Conservation (phyloP, 2,888 invertebrate genomes). For the Dendrolimus pini region DNA sequence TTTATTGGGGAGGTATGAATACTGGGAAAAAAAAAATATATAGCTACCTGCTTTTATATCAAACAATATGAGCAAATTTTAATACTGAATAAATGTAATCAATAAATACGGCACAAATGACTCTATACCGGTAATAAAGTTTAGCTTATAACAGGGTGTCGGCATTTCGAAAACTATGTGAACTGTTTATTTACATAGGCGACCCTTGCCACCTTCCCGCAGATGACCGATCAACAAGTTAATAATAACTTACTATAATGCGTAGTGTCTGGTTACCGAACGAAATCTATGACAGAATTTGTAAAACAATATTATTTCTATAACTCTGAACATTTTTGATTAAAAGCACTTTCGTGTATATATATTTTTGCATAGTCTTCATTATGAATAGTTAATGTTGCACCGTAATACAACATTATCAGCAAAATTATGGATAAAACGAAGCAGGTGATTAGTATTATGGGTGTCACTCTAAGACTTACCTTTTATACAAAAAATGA, state of each 20-base stretch:
- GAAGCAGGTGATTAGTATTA: slow-evolving; percentile 49
- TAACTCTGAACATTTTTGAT: slow-evolving; percentile 7
- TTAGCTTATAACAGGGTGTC: not conserved
- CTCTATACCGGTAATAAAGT: not conserved
- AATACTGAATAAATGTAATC: no score
- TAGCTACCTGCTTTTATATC: no score
- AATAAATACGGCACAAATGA: not conserved
- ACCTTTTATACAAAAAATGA: slow-evolving; percentile 36
- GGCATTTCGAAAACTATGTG: not conserved
- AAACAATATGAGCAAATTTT: no score
- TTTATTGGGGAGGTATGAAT: no score
- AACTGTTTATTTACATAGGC: not conserved
- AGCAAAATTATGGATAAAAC: slow-evolving; percentile 37
- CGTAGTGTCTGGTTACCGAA: slow-evolving; percentile 63
- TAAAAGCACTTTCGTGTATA: not conserved
- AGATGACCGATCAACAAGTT: slow-evolving; percentile 40
- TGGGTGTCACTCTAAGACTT: slow-evolving; percentile 56
- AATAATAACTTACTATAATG: slow-evolving; percentile 52
- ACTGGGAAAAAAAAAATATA: no score
- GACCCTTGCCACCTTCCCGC: not conserved
- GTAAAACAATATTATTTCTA: slow-evolving; percentile 25
- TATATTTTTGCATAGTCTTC: slow-evolving; percentile 6
- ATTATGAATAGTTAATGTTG: slow-evolving; percentile 12
- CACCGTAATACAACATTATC: slow-evolving; percentile 17
- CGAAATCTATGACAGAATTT: slow-evolving; percentile 34